Conservation (phyloP, 2,888 invertebrate species). For the Cheiracanthium punctorium region DNA sequence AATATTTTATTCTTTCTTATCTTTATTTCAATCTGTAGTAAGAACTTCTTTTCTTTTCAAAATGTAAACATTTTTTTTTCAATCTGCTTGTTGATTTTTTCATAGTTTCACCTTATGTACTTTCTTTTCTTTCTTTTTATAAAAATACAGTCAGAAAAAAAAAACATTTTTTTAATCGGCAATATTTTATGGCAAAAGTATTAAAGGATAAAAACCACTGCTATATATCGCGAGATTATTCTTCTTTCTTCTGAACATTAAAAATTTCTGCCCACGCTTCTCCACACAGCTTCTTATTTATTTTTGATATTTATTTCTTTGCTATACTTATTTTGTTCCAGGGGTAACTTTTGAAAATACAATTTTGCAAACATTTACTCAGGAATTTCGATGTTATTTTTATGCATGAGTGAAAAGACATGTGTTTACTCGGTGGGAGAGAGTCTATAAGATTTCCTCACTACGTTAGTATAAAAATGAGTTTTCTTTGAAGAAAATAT, state of each 20-base stretch:
- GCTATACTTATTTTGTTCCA: neutral
- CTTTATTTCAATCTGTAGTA: slow-evolving; percentile 5
- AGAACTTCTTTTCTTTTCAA: neutral
- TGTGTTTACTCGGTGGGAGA: neutral
- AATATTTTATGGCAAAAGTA: neutral
- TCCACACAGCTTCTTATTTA: neutral
- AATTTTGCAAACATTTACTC: neutral
- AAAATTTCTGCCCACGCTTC: neutral
- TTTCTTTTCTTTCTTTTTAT: neutral
- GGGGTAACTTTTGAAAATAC: slow-evolving; percentile 3
- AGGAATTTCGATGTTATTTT: neutral
- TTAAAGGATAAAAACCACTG: neutral
- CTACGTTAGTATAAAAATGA: neutral
- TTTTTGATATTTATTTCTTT: neutral
- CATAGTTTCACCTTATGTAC: neutral
- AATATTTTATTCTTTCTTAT: too few relatives aligned
- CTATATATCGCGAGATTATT: neutral
- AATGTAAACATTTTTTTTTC: neutral
- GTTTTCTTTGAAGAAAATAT: neutral
- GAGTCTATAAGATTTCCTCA: neutral
- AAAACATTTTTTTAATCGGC: neutral
- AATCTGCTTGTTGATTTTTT: neutral
- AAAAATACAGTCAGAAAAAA: neutral
- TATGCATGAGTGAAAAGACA: neutral
- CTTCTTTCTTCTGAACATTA: neutral